A percentile compares a stretch with the other conserved stretches of the same genome.
Conservation (phyloP, 2,888 invertebrate genomes). For the Limenitis arthemis region DNA sequence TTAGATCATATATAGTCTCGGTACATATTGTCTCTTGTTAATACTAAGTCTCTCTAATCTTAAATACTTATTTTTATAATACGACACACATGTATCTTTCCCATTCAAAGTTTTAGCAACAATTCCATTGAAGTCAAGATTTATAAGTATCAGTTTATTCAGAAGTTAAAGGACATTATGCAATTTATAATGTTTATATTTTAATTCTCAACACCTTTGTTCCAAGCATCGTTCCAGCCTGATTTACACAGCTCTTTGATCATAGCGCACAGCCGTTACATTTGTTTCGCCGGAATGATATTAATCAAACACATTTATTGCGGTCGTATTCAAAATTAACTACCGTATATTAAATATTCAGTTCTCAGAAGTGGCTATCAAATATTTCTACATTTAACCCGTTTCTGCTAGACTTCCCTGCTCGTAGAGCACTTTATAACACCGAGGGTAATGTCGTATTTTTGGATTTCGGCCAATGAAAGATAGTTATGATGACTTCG, state of each 20-base stretch:
- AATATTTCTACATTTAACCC: slow-evolving; percentile 65
- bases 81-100: not conserved
- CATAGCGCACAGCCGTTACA: slow-evolving; percentile 51
- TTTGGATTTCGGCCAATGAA: slow-evolving; percentile 57
- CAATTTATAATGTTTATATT: slow-evolving; percentile 33
- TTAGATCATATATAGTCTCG: no score
- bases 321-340: slow-evolving; percentile 59
- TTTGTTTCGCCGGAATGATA: slow-evolving; percentile 61
- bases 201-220: slow-evolving; percentile 38
- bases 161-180: slow-evolving; percentile 8
- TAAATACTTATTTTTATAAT: not conserved
- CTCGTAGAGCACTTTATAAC: slow-evolving; percentile 42
- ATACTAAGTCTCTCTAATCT: not conserved
- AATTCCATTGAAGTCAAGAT: slow-evolving; percentile 9
- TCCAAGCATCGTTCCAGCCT: slow-evolving; percentile 36
- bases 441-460: slow-evolving; percentile 45
- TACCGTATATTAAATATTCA: slow-evolving; percentile 53
- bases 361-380: slow-evolving; percentile 65
- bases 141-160: slow-evolving; percentile 1
- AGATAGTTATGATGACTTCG: slow-evolving; percentile 29
- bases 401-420: slow-evolving; percentile 48
- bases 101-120: slow-evolving; percentile 4
- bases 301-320: slow-evolving; percentile 68
- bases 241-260: slow-evolving; percentile 56
- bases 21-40: no score